Base-by-base conservation (phyloP, 2,888 invertebrate genomes). In the Volucella inflata region DNA sequence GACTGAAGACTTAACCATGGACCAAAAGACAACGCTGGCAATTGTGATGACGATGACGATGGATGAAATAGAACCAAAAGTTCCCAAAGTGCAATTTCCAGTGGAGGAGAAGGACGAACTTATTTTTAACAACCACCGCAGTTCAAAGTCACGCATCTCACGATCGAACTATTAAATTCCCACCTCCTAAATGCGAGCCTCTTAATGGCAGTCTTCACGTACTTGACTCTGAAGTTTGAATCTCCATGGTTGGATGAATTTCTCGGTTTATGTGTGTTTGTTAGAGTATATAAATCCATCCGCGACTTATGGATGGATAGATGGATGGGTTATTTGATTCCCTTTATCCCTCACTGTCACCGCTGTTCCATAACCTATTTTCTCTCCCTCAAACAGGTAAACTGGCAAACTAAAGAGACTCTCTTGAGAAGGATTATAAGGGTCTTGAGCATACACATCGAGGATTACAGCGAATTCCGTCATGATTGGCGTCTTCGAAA, bases 81-180 rank as follows among this genome's bases (percentile, higher is more conserved):
- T 81, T 75, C 67, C 65, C 70, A 79, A 82, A 71, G 65, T 76
- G 76, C 65, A 65, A 44, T 44, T 64, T 44, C n/a, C 14, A 12
- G 17, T 42, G 12, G 75, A 36, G 60, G 70, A 75, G 65, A 62
- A 70, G 53, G 51, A 65, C 42, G 77, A 87, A 82, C 78, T 87
- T 74, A 82, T 78, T 30, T 30, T 87, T 87, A 77, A 82, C 74
- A 82, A 82, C 76, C 88, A 83, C 87, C 83, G 76, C 82, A 87
- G 83, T 87, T 87, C 78, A 75, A 81, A 88, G 88, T 89, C 88
- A 89, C 88, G 88, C 88, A 89, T 88, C 88, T 89, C 88, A 89
- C 88, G 88, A 89, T 88, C 87, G 87, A 88, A 88, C 88, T 89
- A 89, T 88, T 88, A 89, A 88, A 88, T 87, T 81, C 87, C 87